A percentile compares a stretch with the other conserved stretches of the same genome.
Conservation (phyloP, 2,888 invertebrate species). For the Toxonevra muliebris region DNA sequence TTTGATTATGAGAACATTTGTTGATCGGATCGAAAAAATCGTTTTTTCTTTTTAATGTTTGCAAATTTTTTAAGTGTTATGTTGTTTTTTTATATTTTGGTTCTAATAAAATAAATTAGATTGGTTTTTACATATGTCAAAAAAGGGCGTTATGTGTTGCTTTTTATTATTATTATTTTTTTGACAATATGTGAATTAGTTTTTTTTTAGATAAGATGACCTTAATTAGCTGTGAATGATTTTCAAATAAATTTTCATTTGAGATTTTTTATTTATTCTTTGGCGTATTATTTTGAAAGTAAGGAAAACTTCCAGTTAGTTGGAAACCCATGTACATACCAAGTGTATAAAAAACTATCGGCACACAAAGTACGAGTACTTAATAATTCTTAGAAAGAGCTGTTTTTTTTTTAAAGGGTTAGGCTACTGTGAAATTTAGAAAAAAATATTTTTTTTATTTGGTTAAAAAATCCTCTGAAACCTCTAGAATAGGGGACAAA, state of each 20-base stretch:
- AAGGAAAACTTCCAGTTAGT: too few relatives aligned
- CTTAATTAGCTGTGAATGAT: conserved; percentile 26
- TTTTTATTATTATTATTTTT: conserved; percentile 16
- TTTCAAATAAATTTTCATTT: background rate
- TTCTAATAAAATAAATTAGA: conserved; percentile 22
- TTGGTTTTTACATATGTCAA: conserved; percentile 40
- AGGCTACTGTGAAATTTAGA: too few relatives aligned
- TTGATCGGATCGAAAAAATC: background rate
- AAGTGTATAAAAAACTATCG: too few relatives aligned
- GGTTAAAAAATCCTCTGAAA: too few relatives aligned
- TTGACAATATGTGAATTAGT: conserved; percentile 4
- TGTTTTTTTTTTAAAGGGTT: too few relatives aligned
- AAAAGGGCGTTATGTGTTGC: conserved; percentile 42
- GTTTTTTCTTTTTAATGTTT: conserved; percentile 18
- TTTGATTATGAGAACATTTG: background rate
- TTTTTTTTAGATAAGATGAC: conserved; percentile 26
- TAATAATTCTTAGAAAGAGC: too few relatives aligned
- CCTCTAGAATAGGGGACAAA: too few relatives aligned
- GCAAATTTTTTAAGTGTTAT: conserved; percentile 29
- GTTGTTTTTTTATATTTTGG: conserved; percentile 23
- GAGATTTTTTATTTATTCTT: background rate
- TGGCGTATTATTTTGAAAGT: background rate
- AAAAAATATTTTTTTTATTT: too few relatives aligned
- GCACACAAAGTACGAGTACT: too few relatives aligned
- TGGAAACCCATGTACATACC: too few relatives aligned